These are phyloP conservation scores for Uria aalge DNA, from an alignment of 2,113 vertebrate genomes.

Conservation along the genomic window DNA sequence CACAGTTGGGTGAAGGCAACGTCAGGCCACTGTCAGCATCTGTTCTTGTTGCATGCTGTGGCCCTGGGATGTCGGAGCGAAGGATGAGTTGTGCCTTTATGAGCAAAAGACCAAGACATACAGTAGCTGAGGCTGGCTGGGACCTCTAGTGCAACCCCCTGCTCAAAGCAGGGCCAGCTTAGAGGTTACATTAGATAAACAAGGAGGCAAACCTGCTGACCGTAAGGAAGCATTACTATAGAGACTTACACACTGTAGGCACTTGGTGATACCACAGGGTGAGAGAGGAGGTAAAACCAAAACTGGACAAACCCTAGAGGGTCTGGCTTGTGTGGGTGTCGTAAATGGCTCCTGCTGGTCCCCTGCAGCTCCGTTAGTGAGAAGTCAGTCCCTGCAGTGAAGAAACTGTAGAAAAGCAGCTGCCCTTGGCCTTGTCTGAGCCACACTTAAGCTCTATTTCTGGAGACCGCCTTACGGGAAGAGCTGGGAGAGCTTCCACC, in stretches of 20 bases:
- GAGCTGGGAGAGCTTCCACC: neutral
- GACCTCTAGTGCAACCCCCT: neutral
- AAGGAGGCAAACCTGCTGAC: neutral
- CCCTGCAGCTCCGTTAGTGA: neutral
- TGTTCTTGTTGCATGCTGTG: neutral
- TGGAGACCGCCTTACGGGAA: fast-evolving
- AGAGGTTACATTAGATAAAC: fast-evolving
- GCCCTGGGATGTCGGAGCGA: neutral
- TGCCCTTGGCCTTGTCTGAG: neutral
- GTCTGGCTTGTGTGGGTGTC: neutral
- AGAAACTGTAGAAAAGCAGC: neutral
- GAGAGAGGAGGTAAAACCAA: neutral
- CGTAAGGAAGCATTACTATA: neutral
- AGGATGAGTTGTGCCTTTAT: neutral
- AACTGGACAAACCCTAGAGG: neutral
- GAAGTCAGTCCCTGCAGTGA: neutral
- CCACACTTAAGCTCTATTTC: neutral
- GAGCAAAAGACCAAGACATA: neutral
- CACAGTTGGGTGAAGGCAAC: neutral
- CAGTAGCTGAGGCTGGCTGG: neutral
- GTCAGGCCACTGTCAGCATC: neutral
- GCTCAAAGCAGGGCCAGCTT: neutral
- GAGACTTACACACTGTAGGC: neutral
- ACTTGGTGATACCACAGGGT: neutral
- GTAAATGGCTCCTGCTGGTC: fast-evolving